These are phyloP conservation scores for Coptodon bakossiorum DNA, from an alignment of 2,113 vertebrate species.

Conservation along the genomic window DNA sequence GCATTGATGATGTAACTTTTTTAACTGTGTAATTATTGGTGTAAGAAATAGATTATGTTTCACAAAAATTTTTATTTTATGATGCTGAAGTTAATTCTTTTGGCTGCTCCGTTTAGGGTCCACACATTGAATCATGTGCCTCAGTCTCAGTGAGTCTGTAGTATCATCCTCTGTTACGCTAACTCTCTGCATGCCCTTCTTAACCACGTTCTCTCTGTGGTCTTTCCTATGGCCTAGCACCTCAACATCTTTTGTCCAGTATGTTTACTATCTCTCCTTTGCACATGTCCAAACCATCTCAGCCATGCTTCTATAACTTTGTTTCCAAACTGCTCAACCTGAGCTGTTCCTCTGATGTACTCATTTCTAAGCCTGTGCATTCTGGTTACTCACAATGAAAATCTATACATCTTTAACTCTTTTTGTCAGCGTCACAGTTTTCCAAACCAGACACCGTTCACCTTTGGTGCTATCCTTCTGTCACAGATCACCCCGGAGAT, in stretches of 20 bases:
- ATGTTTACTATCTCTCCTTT: neutral
- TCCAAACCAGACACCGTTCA: neutral
- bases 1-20: neutral
- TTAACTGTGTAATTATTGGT: neutral
- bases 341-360: neutral
- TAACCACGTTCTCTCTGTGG: neutral
- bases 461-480: neutral
- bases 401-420: neutral
- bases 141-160: neutral
- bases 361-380: neutral
- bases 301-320: neutral
- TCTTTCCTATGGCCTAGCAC: neutral
- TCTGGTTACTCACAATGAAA: neutral
- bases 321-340: neutral
- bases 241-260: neutral
- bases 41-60: neutral
- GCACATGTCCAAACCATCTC: neutral
- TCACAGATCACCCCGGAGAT: neutral
- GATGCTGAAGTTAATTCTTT: neutral
- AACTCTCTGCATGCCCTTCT: neutral
- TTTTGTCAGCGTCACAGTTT: neutral
- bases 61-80: neutral
- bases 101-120: neutral
- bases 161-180: neutral
- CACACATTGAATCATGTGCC: neutral